Base-by-base conservation (phyloP, 2,888 invertebrate species). In the Lymantria monacha region DNA sequence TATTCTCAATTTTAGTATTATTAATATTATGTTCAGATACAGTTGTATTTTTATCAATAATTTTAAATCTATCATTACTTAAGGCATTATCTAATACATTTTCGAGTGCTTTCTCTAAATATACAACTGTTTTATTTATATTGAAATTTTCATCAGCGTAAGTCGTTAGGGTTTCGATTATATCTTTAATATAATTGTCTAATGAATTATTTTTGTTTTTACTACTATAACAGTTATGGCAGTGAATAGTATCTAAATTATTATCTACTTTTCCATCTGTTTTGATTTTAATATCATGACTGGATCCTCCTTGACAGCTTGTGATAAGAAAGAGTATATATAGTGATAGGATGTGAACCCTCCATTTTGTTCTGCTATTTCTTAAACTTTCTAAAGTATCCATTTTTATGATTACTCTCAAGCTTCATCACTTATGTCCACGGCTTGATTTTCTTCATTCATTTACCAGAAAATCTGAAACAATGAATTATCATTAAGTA, bases 31-130 rank as follows among this genome's bases (percentile, higher is more conserved):
- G 36, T 3, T 71, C 66, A 15, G 81, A 64, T 66, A 91, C 90
- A 8, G 93, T 85, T 68, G 92, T 92, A 46, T 94, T 78, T 41
- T 93, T 93, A 44, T 94, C 93, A 33, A 93, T 85, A 53, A 95
- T 81, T 69, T 92, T 91, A 69, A 92, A 92, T 48, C 78, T 83
- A 61, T 94, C 93, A 59, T 90, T 85, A 60, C 81, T 89, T 13
- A 94, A 76, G 31, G 93, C 89, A 61, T 91, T 81, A 70, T 95
- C 93, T 55, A 95, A 75, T 53, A 94, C 87, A 54, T 87, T 81
- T 70, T 93, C 91, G 44, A 95, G 77, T 73, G 92, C 86, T 55
- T 78, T 79, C 67, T 93, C 91, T 68, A 93, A 63, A 51, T 81
- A 74, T 44, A 57, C 67, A 52, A 87, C 79, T 30, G 87, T 88